A percentile compares a stretch with the other conserved stretches of the same genome.
phyloP scores from a whole-genome alignment of 2,797 vertebrate genomes.

The Capromys pilorides region DNA sequence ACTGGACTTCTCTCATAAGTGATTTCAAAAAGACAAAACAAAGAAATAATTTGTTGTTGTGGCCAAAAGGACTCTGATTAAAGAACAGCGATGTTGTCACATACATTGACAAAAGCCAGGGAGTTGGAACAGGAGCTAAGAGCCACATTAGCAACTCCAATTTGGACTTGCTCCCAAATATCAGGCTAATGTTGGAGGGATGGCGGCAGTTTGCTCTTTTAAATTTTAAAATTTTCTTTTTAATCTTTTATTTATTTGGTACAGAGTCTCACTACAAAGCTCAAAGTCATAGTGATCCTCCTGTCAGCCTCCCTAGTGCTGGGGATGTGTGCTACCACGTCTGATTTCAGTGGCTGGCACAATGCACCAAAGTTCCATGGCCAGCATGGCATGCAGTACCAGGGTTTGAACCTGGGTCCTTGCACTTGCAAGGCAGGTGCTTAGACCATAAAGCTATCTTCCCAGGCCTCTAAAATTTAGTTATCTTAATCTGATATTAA shows the following conservation, averaged over 20 bases:
- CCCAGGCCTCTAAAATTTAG: neutral
- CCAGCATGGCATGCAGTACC: no score
- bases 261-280: no score
- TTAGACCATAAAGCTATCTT: no score
- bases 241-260: no score
- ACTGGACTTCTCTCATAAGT: slow-evolving; percentile 38
- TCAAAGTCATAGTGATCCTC: no score
- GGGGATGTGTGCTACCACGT: no score
- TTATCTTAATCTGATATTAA: slow-evolving; percentile 63
- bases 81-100: slow-evolving; percentile 71
- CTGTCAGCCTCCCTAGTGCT: no score
- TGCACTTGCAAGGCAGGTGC: no score
- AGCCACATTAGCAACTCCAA: slow-evolving; percentile 59
- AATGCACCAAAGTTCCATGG: no score
- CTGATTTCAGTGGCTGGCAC: no score
- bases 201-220: slow-evolving; percentile 64
- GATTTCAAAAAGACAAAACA: slow-evolving; percentile 71
- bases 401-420: no score
- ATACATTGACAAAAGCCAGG: slow-evolving; percentile 59
- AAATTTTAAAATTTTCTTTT: neutral
- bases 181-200: slow-evolving; percentile 48
- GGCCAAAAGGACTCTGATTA: slow-evolving; percentile 60
- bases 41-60: slow-evolving; percentile 64
- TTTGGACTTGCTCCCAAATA: slow-evolving; percentile 54
- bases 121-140: slow-evolving; percentile 63